Percentiles rank a stretch among this genome's conserved stretches.
phyloP scores from a whole-genome alignment of 2,113 vertebrate species.

The Daphoenositta chrysoptera region DNA sequence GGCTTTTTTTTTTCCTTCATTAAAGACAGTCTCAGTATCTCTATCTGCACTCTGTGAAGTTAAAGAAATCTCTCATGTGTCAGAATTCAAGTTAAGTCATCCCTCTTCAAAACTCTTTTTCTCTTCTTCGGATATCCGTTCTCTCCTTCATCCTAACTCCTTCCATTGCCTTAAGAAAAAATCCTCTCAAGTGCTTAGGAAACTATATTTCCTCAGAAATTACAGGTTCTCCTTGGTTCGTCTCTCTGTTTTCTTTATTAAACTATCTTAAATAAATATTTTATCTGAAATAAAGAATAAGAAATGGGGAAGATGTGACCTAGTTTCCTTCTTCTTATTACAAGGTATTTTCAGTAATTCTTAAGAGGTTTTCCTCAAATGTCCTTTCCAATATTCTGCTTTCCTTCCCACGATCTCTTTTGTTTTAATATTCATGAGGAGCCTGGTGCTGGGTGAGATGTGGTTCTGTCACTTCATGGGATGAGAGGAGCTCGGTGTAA shows the following conservation, averaged over 20 bases:
- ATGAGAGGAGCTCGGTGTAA: not conserved
- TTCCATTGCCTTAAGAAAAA: not conserved
- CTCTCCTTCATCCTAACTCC: not conserved
- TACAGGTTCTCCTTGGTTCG: not conserved
- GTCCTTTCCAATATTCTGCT: not conserved
- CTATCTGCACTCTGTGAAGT: not conserved
- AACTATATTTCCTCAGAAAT: not conserved
- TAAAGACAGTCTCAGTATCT: not conserved
- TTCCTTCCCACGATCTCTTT: not conserved
- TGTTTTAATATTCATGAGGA: not conserved
- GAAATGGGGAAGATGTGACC: not conserved
- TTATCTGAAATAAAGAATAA: not conserved
- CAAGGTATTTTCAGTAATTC: not conserved
- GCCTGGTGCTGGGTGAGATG: not conserved
- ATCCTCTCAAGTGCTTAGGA: not conserved
- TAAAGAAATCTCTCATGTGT: not conserved
- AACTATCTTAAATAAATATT: not conserved
- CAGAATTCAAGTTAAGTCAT: not conserved
- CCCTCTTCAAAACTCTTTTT: not conserved
- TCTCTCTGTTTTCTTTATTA: not conserved
- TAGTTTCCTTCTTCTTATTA: not conserved
- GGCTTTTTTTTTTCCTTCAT: not conserved
- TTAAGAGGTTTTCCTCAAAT: not conserved
- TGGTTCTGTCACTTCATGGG: not conserved
- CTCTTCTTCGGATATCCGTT: not conserved